Percentiles rank a stretch among this genome's conserved stretches.
These are phyloP conservation scores for Stramonita haemastoma DNA, from an alignment of 2,888 invertebrate species.

Conservation along the genomic window DNA sequence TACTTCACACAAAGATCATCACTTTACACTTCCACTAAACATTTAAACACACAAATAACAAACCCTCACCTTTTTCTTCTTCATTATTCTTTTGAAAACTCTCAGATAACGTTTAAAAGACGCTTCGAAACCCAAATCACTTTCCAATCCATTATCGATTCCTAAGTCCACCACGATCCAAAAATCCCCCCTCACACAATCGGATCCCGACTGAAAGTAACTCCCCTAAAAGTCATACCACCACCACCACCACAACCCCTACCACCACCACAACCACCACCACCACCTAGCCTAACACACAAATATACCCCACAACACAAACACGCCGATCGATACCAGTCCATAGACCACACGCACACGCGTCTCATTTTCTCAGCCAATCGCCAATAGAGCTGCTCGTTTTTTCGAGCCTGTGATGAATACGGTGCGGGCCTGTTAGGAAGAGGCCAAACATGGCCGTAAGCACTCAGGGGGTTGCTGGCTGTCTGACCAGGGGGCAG, in stretches of 20 bases:
- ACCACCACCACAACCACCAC: neutral
- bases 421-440: neutral
- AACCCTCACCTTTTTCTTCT: too few species aligned
- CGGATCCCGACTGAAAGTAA: too few species aligned
- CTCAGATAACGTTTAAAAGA: too few species aligned
- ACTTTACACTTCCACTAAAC: too few species aligned
- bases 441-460: neutral
- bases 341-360: neutral
- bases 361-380: conserved; percentile 2
- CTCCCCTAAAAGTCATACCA: neutral
- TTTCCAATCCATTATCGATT: too few species aligned
- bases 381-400: neutral
- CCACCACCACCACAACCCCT: neutral
- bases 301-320: neutral
- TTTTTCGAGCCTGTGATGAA: neutral
- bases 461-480: neutral
- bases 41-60: too few species aligned
- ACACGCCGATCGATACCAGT: neutral
- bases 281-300: neutral
- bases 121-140: too few species aligned
- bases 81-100: too few species aligned
- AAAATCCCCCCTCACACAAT: too few species aligned
- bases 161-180: too few species aligned
- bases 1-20: too few species aligned
- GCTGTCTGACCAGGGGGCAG: too few species aligned